A percentile compares a stretch with the other conserved stretches of the same genome.
phyloP scores from a whole-genome alignment of 2,888 invertebrate genomes.

The Parnassius smintheus region DNA sequence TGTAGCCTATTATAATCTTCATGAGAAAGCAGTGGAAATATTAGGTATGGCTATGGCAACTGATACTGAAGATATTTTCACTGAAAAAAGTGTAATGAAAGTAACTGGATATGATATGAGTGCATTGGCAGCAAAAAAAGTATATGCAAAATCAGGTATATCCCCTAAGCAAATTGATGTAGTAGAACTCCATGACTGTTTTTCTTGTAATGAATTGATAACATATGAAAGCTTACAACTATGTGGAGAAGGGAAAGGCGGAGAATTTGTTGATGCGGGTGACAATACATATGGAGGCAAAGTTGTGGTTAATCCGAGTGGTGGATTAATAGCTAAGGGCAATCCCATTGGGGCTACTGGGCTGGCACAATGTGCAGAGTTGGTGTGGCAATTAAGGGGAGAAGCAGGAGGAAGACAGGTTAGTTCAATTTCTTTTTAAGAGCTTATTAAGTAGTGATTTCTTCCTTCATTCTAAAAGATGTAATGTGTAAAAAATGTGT shows the following conservation, averaged over 20 bases:
- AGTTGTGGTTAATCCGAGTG: conserved; percentile 99
- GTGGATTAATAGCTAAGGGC: conserved; percentile 98
- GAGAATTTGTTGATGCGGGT: conserved; percentile 94
- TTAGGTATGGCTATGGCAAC: conserved; percentile 98
- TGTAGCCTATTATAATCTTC: conserved; percentile 90
- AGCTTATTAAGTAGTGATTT: too few species aligned
- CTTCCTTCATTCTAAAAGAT: too few species aligned
- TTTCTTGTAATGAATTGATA: conserved; percentile 97
- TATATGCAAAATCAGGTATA: conserved; percentile 88
- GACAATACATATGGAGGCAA: conserved; percentile 98
- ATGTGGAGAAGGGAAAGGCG: conserved; percentile 95
- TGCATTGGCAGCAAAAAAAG: conserved; percentile 86
- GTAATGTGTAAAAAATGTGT: too few species aligned
- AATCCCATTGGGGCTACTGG: conserved; percentile 99
- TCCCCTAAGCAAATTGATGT: conserved; percentile 93
- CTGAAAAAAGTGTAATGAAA: conserved; percentile 87
- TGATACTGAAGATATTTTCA: conserved; percentile 92
- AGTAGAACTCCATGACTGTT: conserved; percentile 98
- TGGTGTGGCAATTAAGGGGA: conserved; percentile 93
- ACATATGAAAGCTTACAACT: conserved; percentile 98
- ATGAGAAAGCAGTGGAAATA: conserved; percentile 94
- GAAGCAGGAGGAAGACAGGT: conserved; percentile 89
- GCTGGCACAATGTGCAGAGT: conserved; percentile 93
- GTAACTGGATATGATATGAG: conserved; percentile 97
- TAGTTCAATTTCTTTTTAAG: conserved; percentile 32